Evolutionary conservation across 1,140 invertebrate genomes (phyloP).

Genomic region (Trigoniulus corallinus): DNA sequence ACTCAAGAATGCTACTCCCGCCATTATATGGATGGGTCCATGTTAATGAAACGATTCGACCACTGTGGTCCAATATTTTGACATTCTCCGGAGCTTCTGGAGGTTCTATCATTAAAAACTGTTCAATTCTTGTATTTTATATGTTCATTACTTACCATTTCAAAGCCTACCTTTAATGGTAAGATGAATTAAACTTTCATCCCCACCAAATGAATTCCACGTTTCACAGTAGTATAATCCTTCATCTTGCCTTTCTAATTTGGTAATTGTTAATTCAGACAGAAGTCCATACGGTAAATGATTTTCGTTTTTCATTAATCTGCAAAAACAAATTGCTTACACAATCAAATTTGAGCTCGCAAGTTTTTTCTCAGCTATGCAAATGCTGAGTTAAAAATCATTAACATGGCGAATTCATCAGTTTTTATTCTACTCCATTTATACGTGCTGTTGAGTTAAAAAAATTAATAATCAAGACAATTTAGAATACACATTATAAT

Average conservation of each 20-base stretch:
- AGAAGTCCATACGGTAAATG: conserved; percentile 58
- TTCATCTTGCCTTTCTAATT: conserved; percentile 74
- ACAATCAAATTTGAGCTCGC: too few relatives aligned
- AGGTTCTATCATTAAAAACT: not conserved
- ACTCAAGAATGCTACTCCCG: conserved; percentile 51
- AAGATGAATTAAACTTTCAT: conserved; percentile 87
- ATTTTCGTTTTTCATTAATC: not conserved
- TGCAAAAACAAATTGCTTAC: too few relatives aligned
- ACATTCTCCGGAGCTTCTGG: conserved; percentile 2
- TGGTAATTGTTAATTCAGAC: conserved; percentile 73
- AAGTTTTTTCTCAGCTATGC: too few relatives aligned
- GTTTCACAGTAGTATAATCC: conserved; percentile 86
- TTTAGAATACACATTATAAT: too few relatives aligned
- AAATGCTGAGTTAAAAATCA: too few relatives aligned
- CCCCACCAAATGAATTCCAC: conserved; percentile 84
- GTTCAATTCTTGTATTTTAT: not conserved
- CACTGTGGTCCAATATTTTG: conserved; percentile 3
- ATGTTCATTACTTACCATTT: not conserved
- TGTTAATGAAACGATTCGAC: conserved; percentile 43
- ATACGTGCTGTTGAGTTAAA: too few relatives aligned
- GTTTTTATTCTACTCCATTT: too few relatives aligned
- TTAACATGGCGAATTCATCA: not conserved
- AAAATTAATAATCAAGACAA: too few relatives aligned
- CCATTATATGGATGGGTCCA: conserved; percentile 64
- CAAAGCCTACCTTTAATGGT: conserved; percentile 64